Conservation (phyloP, 1,140 invertebrate genomes). For the Orussus abietinus region DNA sequence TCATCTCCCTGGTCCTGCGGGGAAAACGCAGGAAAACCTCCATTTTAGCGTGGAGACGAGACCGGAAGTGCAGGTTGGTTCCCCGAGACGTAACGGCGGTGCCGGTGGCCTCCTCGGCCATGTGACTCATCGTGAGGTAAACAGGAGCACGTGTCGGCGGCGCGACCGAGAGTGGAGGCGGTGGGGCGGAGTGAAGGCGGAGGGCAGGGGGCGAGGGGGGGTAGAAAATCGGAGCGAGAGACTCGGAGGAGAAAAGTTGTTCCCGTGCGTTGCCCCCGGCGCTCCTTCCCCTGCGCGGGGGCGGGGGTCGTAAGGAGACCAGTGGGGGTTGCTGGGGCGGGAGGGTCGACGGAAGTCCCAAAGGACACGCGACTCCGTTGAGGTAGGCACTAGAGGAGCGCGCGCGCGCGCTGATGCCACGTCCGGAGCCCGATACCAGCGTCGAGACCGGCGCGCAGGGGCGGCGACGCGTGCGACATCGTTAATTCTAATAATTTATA, state of each 20-base stretch:
- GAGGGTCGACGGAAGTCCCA: conserved; percentile 34
- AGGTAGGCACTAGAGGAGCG: conserved; percentile 31
- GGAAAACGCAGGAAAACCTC: too few species aligned
- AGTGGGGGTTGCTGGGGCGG: conserved; percentile 5
- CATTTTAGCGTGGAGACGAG: too few species aligned
- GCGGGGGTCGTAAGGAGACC: too few species aligned
- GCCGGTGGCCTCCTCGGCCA: conserved; percentile 25
- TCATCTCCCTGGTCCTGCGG: too few species aligned
- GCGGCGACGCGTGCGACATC: conserved; percentile 42
- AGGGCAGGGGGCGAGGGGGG: conserved; percentile 20
- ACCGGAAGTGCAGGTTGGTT: too few species aligned
- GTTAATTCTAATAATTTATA: conserved; percentile 55
- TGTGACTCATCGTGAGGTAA: conserved; percentile 40
- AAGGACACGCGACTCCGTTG: conserved; percentile 44
- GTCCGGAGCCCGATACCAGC: neutral
- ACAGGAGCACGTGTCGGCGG: conserved; percentile 50
- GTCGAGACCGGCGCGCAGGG: conserved; percentile 32
- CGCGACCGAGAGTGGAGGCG: conserved; percentile 31
- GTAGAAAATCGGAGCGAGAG: conserved; percentile 38
- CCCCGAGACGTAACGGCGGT: too few species aligned
- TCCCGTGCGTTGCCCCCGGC: too few species aligned
- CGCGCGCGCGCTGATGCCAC: neutral
- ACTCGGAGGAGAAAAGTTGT: too few species aligned
- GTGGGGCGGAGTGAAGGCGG: conserved; percentile 21
- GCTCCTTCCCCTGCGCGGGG: too few species aligned